phyloP scores from a whole-genome alignment of 2,113 vertebrate genomes.

The Myotis brandtii region DNA sequence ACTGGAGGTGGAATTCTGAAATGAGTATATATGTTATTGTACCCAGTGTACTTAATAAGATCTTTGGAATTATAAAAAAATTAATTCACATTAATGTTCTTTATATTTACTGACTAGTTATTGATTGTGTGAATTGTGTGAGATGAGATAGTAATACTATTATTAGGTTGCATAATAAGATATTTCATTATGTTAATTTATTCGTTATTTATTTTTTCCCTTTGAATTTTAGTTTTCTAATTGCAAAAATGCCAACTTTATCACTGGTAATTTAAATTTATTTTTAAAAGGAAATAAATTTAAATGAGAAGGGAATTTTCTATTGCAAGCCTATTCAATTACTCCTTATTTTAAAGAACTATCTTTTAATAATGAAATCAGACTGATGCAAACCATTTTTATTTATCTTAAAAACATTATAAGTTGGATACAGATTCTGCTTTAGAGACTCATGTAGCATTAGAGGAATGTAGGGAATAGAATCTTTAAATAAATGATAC shows the following conservation, averaged over 20 bases:
- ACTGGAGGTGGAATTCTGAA: not conserved
- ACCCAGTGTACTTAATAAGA: not conserved
- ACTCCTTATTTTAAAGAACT: constrained; percentile 21
- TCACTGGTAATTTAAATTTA: not conserved
- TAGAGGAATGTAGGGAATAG: not conserved
- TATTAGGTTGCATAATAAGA: not conserved
- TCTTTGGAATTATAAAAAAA: constrained; percentile 20
- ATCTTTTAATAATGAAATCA: constrained; percentile 32
- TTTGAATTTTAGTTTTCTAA: constrained; percentile 37
- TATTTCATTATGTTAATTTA: constrained; percentile 13
- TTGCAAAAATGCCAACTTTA: not conserved
- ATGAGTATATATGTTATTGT: not conserved
- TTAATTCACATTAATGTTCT: not conserved
- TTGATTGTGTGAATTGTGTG: not conserved
- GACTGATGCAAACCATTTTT: not conserved
- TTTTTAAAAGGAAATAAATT: constrained; percentile 22
- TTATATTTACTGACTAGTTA: constrained; percentile 1
- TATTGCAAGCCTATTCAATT: not conserved
- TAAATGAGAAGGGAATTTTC: not conserved
- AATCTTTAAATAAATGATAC: constrained; percentile 27
- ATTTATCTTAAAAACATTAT: constrained; percentile 21
- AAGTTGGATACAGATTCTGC: not conserved
- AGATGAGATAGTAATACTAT: not conserved
- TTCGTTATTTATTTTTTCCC: constrained; percentile 1
- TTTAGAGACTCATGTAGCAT: not conserved